A percentile compares a stretch with the other conserved stretches of the same genome.
Evolutionary conservation across 2,797 vertebrate species (phyloP).

Genomic region (Sebastes miniatus): DNA sequence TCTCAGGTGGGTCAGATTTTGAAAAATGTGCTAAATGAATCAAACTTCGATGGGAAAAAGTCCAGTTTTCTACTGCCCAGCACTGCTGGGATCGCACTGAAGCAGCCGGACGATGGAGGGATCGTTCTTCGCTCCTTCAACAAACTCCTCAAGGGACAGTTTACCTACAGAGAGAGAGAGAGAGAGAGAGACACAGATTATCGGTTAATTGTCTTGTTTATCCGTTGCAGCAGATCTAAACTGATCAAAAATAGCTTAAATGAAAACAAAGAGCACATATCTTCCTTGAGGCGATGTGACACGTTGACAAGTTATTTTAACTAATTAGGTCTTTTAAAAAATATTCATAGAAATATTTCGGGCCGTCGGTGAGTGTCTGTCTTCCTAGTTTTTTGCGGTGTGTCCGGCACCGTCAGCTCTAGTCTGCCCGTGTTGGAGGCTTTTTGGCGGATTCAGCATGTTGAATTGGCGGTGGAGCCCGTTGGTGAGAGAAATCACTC

Average conservation of each 20-base stretch:
- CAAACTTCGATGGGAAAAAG: slow-evolving; percentile 44
- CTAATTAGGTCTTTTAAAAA: not conserved
- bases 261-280: not conserved
- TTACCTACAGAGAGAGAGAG: slow-evolving; percentile 83
- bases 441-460: no score
- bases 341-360: not conserved
- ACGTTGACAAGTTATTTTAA: not conserved
- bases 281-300: not conserved
- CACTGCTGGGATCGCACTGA: slow-evolving; percentile 97
- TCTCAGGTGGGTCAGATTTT: slow-evolving; percentile 51
- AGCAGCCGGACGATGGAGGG: slow-evolving; percentile 97
- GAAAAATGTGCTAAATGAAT: slow-evolving; percentile 65
- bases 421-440: no score
- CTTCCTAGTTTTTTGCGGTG: no score
- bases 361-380: no score
- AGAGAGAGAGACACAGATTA: not conserved
- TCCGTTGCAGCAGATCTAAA: not conserved
- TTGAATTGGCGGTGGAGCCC: no score
- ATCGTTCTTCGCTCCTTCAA: slow-evolving; percentile 94
- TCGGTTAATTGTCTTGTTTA: not conserved
- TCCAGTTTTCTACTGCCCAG: slow-evolving; percentile 87
- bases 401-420: rapidly evolving
- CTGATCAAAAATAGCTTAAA: not conserved
- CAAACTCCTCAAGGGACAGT: slow-evolving; percentile 97
- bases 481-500: no score